Evolutionary conservation across 2,113 vertebrate genomes (phyloP), one percentile per base, ranked within the genome.

Genomic region (Gymnocephalus cernua): DNA sequence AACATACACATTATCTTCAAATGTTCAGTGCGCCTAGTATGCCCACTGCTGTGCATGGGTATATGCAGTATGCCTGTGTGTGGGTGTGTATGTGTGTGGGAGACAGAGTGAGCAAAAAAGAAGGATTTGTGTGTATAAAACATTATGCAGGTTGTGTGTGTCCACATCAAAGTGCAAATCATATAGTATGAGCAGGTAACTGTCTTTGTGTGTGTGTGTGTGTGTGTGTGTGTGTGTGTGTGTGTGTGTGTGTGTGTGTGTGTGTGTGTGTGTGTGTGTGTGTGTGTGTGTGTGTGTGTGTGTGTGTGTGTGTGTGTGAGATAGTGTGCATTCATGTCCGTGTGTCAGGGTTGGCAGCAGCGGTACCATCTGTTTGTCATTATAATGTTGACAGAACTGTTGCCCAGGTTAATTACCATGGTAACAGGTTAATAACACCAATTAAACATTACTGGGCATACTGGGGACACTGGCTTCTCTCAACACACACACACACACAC

Each of bases 341-440:
- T 53, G 82, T 91, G 89, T 91, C 81, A 75, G 66, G 41, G 59
- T 67, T 86, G 85, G 86, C 91, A 83, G 84, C 89, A 78, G 82
- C 50, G 66, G 75, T 83, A 74, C 92, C 93, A 94, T 93, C 94
- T 94, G 94, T 91, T 90, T 83, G 91, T 89, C 91, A 92, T 93
- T 91, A 92, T 80, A 50, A 85, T 90, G 85, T 85, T 89, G 91
- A 91, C 87, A 85, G 88, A 92, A 91, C 86, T 85, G 77, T 74
- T 87, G 84, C 87, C 79, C 83, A 88, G 87, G 92, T 92, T 93
- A 92, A 89, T 88, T 85, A 90, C 87, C 82, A 88, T 77, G 77
- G 82, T 81, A 92, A 91, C 92, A 92, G 93, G 92, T 93, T 91
- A 94, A 93, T 93, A 91, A 88, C 69, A 89, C 87, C 90, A 89